A percentile compares a stretch with the other conserved stretches of the same genome.
Conservation (phyloP, 2,797 vertebrate genomes). For the Poeciliopsis paucimaculata region DNA sequence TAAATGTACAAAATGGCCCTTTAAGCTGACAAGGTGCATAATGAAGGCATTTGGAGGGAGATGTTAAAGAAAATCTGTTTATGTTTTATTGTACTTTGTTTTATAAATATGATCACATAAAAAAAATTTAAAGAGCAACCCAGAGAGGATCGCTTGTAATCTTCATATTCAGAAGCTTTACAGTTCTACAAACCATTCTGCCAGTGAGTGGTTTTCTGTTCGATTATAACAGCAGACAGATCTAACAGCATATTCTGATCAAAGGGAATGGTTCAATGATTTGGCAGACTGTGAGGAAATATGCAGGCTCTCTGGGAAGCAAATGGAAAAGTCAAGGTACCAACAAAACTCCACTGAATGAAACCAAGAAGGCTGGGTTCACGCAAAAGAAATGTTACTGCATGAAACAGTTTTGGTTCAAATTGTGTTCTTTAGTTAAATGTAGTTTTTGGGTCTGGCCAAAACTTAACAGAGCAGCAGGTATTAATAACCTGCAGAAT, state of each 20-base stretch:
- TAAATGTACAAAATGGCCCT: background rate
- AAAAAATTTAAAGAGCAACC: background rate
- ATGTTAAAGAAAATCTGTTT: background rate
- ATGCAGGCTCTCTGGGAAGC: background rate
- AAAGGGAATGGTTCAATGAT: background rate
- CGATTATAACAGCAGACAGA: background rate
- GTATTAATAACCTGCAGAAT: background rate
- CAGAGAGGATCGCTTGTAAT: background rate
- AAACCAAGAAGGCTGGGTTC: background rate
- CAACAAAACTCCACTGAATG: background rate
- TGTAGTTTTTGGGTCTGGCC: background rate
- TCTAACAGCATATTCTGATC: slow-evolving; percentile 10
- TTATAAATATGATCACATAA: background rate
- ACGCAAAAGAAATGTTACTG: background rate
- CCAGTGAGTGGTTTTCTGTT: background rate
- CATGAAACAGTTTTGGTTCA: background rate
- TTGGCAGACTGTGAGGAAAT: background rate
- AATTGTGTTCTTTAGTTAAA: background rate
- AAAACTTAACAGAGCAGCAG: background rate
- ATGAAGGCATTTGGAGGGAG: background rate
- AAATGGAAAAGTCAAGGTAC: background rate
- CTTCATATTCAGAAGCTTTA: background rate
- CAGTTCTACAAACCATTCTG: background rate
- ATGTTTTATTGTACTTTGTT: background rate
- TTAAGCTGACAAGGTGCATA: background rate